phyloP scores from a whole-genome alignment of 2,113 vertebrate species.

The Nothocercus julius region DNA sequence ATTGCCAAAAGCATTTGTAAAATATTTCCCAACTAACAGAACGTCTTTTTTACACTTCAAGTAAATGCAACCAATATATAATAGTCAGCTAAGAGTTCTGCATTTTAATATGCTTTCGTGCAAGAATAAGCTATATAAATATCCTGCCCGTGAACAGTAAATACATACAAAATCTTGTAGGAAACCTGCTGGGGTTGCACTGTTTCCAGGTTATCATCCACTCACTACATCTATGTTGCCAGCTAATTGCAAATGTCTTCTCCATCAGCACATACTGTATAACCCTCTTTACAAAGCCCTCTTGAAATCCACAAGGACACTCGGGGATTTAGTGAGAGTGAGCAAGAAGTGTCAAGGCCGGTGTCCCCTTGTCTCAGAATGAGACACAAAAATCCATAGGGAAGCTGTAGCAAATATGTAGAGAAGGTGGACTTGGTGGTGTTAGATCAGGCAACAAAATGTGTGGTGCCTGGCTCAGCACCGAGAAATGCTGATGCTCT shows the following conservation, averaged over 20 bases:
- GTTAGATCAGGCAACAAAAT: background rate
- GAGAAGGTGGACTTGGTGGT: background rate
- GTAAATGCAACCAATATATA: constrained; percentile 29
- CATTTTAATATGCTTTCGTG: constrained; percentile 58
- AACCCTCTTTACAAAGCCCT: background rate
- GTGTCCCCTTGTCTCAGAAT: background rate
- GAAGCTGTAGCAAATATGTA: background rate
- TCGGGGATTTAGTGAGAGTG: background rate
- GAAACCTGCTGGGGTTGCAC: constrained; percentile 5
- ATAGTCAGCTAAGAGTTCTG: constrained; percentile 18
- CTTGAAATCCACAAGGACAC: background rate
- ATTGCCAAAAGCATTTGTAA: constrained; percentile 36
- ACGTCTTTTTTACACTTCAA: constrained; percentile 22
- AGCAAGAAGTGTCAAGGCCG: background rate
- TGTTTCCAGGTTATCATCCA: background rate
- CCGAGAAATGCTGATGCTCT: background rate
- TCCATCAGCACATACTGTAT: background rate
- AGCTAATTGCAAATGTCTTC: constrained; percentile 39
- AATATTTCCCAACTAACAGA: background rate
- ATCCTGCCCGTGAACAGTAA: constrained; percentile 7
- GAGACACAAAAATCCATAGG: background rate
- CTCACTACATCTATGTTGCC: constrained; percentile 23
- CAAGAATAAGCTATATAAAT: constrained; percentile 16
- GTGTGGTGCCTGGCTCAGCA: background rate
- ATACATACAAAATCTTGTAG: constrained; percentile 46